Base-by-base conservation (phyloP, 1,140 invertebrate genomes). In the Apocrypta bakeri region DNA sequence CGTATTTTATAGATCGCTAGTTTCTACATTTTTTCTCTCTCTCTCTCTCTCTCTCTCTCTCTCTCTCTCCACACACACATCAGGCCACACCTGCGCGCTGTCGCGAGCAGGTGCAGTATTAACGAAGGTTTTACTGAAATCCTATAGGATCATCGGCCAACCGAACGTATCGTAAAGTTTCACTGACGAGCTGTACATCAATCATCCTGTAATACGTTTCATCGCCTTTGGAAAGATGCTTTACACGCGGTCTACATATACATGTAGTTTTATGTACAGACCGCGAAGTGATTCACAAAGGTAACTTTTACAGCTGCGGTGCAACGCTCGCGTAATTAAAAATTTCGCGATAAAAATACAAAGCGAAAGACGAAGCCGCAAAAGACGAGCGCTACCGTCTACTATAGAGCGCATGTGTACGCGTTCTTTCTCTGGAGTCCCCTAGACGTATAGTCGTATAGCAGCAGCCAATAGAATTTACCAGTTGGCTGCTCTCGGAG, bases 261-360 rank as follows among this genome's bases (percentile, higher is more conserved):
- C 63, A 24, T 64, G 25, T 11, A 64, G 25, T 6, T 24, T 24
- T 24, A 11, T 24, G 2, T 42, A 42, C 40, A 42, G 33, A 37
- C 9, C 9, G 2, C 33, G 33, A 4, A 37, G 33, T 4, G 33
- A 37, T 2, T 4, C 3, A 37, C 3, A 37, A 9, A 37, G 33
- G 33, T 9, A 37, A 37, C 9, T 37, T 37, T 37, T 37, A 37
- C 9, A 37, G 9, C 33, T 37, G 33, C 33, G 33, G 21, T 48
- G 14, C 14, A 17, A 17, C 21, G 48, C 48, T 56, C 6, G 24
- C 27, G 72, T 74, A 56, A 42, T 74, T 75, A 75, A 75, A 56
- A 75, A 61, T 75, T 6, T 64, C 12, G 3, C 3, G 0, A 76
- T 76, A 76, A 75, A 76, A 37, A 64, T 63, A 56, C 17, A 56